A percentile compares a stretch with the other conserved stretches of the same genome.
These are phyloP conservation scores for Shargacucullia verbasci DNA, from an alignment of 2,888 invertebrate species.

Conservation along the genomic window DNA sequence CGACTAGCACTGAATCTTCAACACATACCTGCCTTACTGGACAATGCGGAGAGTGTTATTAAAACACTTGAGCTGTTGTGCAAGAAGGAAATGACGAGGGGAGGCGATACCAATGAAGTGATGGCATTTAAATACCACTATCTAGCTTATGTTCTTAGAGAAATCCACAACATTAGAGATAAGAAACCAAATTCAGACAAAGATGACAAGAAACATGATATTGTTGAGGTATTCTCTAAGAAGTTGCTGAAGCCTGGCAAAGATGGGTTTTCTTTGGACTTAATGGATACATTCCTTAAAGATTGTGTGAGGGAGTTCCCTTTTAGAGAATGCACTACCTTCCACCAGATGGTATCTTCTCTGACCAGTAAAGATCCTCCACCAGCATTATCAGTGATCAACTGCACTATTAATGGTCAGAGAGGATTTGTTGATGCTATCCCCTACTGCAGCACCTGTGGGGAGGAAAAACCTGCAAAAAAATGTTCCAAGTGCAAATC, in stretches of 20 bases:
- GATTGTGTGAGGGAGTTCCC: constrained; percentile 97
- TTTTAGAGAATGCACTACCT: constrained; percentile 96
- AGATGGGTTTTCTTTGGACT: constrained; percentile 90
- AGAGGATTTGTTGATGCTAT: constrained; percentile 93
- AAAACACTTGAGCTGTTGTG: constrained; percentile 95
- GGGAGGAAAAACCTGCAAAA: constrained; percentile 96
- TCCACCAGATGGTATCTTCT: constrained; percentile 95
- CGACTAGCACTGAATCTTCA: constrained; percentile 94
- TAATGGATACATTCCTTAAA: constrained; percentile 93
- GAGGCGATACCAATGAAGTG: constrained; percentile 95
- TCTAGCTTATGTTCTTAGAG: constrained; percentile 92
- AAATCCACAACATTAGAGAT: constrained; percentile 92
- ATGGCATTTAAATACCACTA: constrained; percentile 97
- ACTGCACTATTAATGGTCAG: constrained; percentile 96
- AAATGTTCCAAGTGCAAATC: constrained; percentile 98
- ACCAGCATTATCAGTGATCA: constrained; percentile 92
- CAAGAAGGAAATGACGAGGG: constrained; percentile 95
- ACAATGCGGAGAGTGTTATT: constrained; percentile 92
- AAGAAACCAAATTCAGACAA: constrained; percentile 87
- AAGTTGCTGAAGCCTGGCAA: constrained; percentile 93
- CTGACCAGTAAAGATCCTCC: constrained; percentile 93
- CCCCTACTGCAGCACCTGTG: constrained; percentile 94
- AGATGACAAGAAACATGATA: constrained; percentile 90
- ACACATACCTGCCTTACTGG: constrained; percentile 91
- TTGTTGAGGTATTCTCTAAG: constrained; percentile 93